A percentile compares a stretch with the other conserved stretches of the same genome.
phyloP scores from a whole-genome alignment of 2,113 vertebrate genomes.

The Alethe diademata region DNA sequence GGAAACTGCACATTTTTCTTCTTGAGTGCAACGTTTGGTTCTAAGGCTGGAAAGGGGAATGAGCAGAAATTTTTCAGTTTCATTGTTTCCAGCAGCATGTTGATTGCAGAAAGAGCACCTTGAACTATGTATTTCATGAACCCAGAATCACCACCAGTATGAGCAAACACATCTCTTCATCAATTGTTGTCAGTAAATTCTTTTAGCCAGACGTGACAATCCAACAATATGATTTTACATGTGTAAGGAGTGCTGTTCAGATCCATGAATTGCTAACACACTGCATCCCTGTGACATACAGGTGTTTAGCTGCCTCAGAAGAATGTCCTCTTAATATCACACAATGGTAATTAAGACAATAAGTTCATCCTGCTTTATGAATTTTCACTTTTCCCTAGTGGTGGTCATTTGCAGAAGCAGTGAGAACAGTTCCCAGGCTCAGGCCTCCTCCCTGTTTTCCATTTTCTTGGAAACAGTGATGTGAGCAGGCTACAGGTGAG shows the following conservation, averaged over 20 bases:
- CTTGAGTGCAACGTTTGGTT: not conserved
- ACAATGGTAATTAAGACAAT: not conserved
- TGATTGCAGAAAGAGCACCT: not conserved
- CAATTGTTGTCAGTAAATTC: not conserved
- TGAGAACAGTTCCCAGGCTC: not conserved
- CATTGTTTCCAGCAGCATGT: not conserved
- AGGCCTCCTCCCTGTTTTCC: not conserved
- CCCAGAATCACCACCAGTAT: not conserved
- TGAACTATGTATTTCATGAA: not conserved
- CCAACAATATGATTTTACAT: not conserved
- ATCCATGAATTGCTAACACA: accelerated
- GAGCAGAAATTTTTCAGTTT: not conserved
- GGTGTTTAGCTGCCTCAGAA: not conserved
- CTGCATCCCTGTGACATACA: not conserved
- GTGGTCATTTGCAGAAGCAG: not conserved
- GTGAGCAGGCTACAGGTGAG: not conserved
- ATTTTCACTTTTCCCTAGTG: not conserved
- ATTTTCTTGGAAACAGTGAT: not conserved
- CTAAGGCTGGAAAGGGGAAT: not conserved
- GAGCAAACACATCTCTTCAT: not conserved
- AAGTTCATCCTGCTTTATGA: not conserved
- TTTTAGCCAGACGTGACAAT: not conserved
- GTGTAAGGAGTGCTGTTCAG: not conserved
- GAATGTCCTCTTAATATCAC: not conserved
- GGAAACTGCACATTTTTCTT: not conserved